Evolutionary conservation across 2,888 invertebrate genomes (phyloP).

Genomic region (Ichneumon xanthorius): DNA sequence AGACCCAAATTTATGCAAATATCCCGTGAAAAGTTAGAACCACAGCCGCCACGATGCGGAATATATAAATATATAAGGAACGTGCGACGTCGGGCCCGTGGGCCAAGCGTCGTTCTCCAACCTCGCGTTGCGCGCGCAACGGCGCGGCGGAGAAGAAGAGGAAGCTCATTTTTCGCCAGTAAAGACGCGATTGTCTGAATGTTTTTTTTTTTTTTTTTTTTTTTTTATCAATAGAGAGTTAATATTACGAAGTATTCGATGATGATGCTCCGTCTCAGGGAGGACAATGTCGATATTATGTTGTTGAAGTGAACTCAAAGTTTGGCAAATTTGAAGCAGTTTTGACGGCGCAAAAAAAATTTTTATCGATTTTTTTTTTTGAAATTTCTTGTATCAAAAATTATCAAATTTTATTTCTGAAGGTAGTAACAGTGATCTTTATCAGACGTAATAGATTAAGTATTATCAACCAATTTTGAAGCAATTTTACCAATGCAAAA

Average conservation of each 20-base stretch:
- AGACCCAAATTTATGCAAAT: conserved; percentile 77
- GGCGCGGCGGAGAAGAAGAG: conserved; percentile 20
- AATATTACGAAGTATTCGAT: neutral
- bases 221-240: neutral
- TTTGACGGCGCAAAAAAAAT: neutral
- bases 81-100: conserved; percentile 23
- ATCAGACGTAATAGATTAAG: too few relatives aligned
- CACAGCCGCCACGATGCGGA: conserved; percentile 73
- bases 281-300: neutral
- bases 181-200: neutral
- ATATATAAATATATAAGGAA: conserved; percentile 74
- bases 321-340: neutral
- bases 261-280: neutral
- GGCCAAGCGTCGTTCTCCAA: conserved; percentile 34
- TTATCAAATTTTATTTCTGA: neutral
- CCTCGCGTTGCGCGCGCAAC: conserved; percentile 28
- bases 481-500: too few relatives aligned
- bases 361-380: neutral
- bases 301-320: neutral
- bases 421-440: neutral
- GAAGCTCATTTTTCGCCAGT: conserved; percentile 19
- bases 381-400: neutral
- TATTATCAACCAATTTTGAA: neutral
- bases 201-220: neutral
- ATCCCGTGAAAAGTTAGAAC: conserved; percentile 76